Evolutionary conservation across 2,888 invertebrate species (phyloP).

Genomic region (Lypha dubia): DNA sequence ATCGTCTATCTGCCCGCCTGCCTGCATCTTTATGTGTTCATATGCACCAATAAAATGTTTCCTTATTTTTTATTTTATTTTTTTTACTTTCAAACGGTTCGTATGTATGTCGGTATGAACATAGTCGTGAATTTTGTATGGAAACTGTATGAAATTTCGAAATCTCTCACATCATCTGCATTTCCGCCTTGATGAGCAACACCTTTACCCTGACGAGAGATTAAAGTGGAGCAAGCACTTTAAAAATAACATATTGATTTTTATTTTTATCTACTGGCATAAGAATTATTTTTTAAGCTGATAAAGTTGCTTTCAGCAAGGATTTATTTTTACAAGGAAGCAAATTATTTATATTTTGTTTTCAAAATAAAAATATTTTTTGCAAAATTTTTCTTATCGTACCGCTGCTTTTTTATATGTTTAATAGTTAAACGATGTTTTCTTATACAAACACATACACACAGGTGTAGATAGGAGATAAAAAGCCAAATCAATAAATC

Average conservation of each 20-base stretch:
- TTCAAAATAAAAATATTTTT: background rate
- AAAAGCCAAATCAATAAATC: too few species aligned
- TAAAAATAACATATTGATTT: constrained; percentile 40
- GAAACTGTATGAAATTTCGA: constrained; percentile 49
- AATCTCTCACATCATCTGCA: constrained; percentile 54
- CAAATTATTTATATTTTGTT: too few species aligned
- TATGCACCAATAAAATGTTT: constrained; percentile 8
- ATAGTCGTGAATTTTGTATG: too few species aligned
- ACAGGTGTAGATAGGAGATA: too few species aligned
- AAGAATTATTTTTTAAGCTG: constrained; percentile 21
- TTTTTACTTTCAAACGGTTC: background rate
- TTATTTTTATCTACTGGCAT: background rate
- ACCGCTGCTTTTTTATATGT: too few species aligned
- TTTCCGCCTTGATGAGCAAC: constrained; percentile 63
- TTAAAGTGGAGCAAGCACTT: background rate
- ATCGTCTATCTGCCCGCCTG: background rate
- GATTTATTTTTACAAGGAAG: constrained; percentile 1
- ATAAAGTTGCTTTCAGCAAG: constrained; percentile 15
- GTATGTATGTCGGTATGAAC: too few species aligned
- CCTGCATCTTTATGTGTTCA: background rate
- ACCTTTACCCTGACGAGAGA: constrained; percentile 7
- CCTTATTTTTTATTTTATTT: background rate
- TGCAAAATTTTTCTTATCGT: background rate
- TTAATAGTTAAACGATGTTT: too few species aligned
- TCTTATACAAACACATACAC: too few species aligned